These are phyloP conservation scores for Drosophila paranaensis DNA, from an alignment of 2,888 invertebrate species.

Conservation along the genomic window DNA sequence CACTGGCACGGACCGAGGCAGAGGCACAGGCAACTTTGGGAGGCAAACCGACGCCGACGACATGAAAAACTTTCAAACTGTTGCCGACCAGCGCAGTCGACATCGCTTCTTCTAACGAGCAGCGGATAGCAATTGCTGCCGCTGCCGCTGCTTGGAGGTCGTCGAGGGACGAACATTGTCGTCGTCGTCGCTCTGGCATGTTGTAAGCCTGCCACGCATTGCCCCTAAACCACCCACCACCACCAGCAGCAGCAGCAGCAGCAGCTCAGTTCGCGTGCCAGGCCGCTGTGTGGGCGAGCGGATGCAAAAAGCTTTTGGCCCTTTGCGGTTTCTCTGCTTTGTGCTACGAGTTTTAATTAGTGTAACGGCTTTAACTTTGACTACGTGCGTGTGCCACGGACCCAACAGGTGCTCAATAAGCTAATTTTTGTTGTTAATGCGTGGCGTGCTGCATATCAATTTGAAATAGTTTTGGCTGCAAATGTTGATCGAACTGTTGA, in stretches of 20 bases:
- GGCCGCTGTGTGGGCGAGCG: conserved; percentile 16
- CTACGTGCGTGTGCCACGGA: conserved; percentile 7
- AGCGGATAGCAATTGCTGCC: conserved; percentile 63
- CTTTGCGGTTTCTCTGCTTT: conserved; percentile 28
- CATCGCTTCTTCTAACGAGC: conserved; percentile 71
- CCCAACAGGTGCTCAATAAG: conserved; percentile 11
- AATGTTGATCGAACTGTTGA: not conserved
- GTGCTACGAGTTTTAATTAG: conserved; percentile 31
- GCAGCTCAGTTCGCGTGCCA: conserved; percentile 15
- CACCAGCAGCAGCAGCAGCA: not conserved
- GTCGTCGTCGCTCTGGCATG: conserved; percentile 25
- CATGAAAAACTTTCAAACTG: conserved; percentile 79
- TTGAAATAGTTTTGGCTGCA: not conserved
- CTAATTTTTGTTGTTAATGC: not conserved
- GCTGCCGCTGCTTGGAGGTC: conserved; percentile 17
- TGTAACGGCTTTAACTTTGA: conserved; percentile 17
- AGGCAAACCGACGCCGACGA: conserved; percentile 57
- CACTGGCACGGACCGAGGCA: conserved; percentile 4
- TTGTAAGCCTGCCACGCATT: conserved; percentile 71
- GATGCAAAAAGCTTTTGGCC: conserved; percentile 20
- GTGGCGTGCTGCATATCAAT: conserved; percentile 1
- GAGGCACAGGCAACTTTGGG: conserved; percentile 57
- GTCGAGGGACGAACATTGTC: conserved; percentile 28
- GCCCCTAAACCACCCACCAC: conserved; percentile 23
- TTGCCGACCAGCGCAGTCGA: conserved; percentile 58